Base-by-base conservation (phyloP, 2,797 vertebrate species). In the Halcyon smyrnensis region DNA sequence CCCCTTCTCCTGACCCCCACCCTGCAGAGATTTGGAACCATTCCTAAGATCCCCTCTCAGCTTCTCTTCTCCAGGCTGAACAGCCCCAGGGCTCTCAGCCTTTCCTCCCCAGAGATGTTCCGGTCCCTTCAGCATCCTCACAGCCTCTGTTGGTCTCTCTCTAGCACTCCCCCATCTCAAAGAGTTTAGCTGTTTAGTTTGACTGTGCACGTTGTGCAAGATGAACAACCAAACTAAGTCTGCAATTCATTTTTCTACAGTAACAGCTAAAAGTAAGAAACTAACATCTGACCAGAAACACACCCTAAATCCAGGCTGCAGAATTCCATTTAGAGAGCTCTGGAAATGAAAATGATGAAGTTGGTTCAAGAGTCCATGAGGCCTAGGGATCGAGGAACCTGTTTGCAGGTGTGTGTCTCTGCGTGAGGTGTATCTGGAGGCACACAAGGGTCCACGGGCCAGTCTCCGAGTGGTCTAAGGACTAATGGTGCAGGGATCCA, bases 331-430 rank as follows among this genome's bases (percentile, higher is more conserved):
- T 28, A 73, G 43, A 89, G 30, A 73, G 11, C 10, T 57, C 34
- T 90, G 32, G 25, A 64, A 92, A 68, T 37, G 15, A 71, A 69
- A 86, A 75, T 41, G 4, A 17, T 54, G 16, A 89, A 54, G 15
- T 6, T 6, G 3, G 16, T 8, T 60, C 19, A 1, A 68, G 50
- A 74, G n/a, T 41, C 24, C 5, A 3, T 30, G 45, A 54, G 0
- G 12, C 53, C 9, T 20, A 9, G 20, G 37, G 11, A 12, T 16
- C 19, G 25, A 85, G 34, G 12, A 5, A 43, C 15, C 5, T 2
- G 1, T 65, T 27, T 65, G 15, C 15, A 7, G 1, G 0, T 14
- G 12, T 25, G 24, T 45, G 5, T 53, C 9, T 56, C 9, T 32
- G 9, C 27, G 34, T 54, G 24, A 60, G 39, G 46, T 8, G 13